Base-by-base conservation (phyloP, 2,797 vertebrate genomes). In the Tragopan temminckii region DNA sequence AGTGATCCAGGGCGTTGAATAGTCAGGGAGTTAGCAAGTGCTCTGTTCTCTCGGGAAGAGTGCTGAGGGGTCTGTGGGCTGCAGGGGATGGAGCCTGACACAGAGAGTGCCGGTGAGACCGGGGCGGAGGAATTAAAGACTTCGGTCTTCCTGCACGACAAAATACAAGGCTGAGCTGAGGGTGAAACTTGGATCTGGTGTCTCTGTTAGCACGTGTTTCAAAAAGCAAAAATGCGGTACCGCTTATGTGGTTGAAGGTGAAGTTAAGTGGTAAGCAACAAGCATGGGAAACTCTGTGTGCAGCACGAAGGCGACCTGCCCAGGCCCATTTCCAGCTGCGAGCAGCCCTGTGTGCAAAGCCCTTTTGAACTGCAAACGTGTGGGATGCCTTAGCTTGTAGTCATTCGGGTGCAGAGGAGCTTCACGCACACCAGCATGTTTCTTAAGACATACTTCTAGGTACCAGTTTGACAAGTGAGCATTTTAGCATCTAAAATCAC, bases 271-370 rank as follows among this genome's bases (percentile, higher is more conserved):
- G 16, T 29, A 52, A 52, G 50, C 27, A 29, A 29, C 27, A 52
- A 29, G 50, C 27, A 16, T 29, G 15, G 29, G 50, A 52, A 52
- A 29, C 35, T 3, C 7, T 4, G 29, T 1, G 2, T 29, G 33
- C 9, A 1, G 71, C 14, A 20, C 43, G 35, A 40, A 25, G 42
- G 55, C 9, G 18, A 2, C 38, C 50, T 11, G 11, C 53, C 31
- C 1, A 0, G 59, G 25, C 4, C 35, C 4, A 0, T 31, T 71
- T 48, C 57, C 17, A 2, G 24, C 0, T 2, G 1, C 3, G 3
- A 27, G 11, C 16, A 8, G 20, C 20, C 38, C 21, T 11, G 16
- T n/a, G n/a, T n/a, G n/a, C n/a, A n/a, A n/a, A n/a, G n/a, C n/a
- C n/a, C 7, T 15, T 31, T 21, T 29, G 80, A 66, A 1, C 59